Percentiles rank a stretch among this genome's conserved stretches.
Conservation (phyloP, 2,888 invertebrate species). For the Tuta absoluta region DNA sequence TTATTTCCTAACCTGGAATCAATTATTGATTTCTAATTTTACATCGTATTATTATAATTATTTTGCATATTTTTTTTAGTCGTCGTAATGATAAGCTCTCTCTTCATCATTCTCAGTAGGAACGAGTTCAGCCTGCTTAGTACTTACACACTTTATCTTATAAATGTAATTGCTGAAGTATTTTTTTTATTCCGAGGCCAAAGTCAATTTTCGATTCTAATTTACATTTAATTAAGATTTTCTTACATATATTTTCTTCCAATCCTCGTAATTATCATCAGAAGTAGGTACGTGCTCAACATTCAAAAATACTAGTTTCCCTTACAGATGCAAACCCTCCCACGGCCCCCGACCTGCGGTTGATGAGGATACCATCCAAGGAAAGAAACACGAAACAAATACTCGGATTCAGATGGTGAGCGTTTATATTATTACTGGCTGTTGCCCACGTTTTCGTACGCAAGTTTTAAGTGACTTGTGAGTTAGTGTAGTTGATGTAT, state of each 20-base stretch:
- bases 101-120: no score
- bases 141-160: no score
- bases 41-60: neutral
- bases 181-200: no score
- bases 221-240: neutral
- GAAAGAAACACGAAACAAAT: neutral
- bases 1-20: no score
- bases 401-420: neutral
- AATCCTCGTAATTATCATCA: neutral
- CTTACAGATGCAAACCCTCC: conserved; percentile 43
- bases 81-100: neutral
- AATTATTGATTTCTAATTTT: no score
- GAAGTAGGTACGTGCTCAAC: neutral
- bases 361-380: neutral
- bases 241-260: neutral
- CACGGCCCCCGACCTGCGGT: conserved; percentile 11
- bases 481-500: no score
- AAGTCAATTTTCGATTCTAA: no score
- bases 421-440: neutral
- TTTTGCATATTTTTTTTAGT: neutral
- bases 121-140: no score
- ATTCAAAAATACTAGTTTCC: conserved; percentile 29
- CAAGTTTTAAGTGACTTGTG: no score
- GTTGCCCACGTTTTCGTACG: no score
- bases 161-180: no score